Evolutionary conservation across 2,888 invertebrate species (phyloP).

Genomic region (Gari tellinella): DNA sequence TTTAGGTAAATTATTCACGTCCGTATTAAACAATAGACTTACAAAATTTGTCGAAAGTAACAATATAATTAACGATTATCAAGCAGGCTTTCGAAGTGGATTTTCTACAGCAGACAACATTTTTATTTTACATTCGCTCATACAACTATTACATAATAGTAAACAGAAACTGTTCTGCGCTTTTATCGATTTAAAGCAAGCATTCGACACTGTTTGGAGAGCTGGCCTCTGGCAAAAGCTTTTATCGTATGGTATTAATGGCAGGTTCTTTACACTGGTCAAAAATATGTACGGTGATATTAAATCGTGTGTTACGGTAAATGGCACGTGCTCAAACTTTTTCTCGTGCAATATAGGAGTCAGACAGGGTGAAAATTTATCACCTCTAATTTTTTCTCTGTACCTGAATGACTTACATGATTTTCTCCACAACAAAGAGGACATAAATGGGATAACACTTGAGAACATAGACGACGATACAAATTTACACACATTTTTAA

Average conservation of each 20-base stretch:
- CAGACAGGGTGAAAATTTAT: constrained; percentile 14
- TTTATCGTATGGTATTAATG: constrained; percentile 11
- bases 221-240: constrained; percentile 14
- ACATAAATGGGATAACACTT: background rate
- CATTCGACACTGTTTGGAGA: constrained; percentile 15
- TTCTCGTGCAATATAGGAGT: constrained; percentile 5
- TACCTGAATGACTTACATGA: constrained; percentile 16
- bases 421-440: background rate
- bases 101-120: constrained; percentile 11
- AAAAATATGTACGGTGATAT: constrained; percentile 19
- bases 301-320: constrained; percentile 9
- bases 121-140: constrained; percentile 17
- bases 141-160: constrained; percentile 8
- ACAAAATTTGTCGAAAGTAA: constrained; percentile 1
- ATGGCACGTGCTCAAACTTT: background rate
- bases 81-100: constrained; percentile 16
- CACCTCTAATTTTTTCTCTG: constrained; percentile 5
- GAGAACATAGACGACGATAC: background rate
- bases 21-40: constrained; percentile 22
- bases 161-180: constrained; percentile 10
- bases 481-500: constrained; percentile 6
- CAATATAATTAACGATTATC: constrained; percentile 5
- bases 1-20: constrained; percentile 29
- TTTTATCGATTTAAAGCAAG: constrained; percentile 13
- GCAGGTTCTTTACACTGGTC: constrained; percentile 7